These are phyloP conservation scores for Siphonodentalium dalli DNA, from an alignment of 2,888 invertebrate genomes.

Conservation along the genomic window DNA sequence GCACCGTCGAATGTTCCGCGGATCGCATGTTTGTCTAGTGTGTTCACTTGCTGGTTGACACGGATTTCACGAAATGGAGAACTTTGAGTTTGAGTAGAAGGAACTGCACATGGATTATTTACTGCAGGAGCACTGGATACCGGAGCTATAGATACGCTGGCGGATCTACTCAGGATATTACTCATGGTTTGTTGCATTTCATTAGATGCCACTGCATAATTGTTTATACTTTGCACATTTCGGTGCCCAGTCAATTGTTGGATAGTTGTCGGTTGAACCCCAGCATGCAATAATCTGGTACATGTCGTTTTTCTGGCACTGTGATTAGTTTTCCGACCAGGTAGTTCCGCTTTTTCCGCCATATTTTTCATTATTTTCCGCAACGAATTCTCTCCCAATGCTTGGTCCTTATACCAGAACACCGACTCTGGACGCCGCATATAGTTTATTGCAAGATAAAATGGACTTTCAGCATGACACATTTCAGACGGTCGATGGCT, in stretches of 20 bases:
- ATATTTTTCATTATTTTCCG: conserved; percentile 4
- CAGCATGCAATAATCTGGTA: conserved; percentile 4
- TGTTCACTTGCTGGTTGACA: no score
- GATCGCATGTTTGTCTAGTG: no score
- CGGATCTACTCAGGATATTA: conserved; percentile 3
- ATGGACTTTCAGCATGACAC: no score
- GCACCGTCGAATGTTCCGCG: no score
- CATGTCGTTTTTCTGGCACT: conserved; percentile 4
- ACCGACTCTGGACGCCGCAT: background rate
- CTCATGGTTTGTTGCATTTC: conserved; percentile 10
- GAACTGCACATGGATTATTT: no score
- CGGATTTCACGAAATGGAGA: no score
- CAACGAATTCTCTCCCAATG: conserved; percentile 1
- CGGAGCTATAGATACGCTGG: no score
- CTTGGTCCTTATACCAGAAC: background rate
- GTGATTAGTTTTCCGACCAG: conserved; percentile 2
- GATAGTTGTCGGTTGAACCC: background rate
- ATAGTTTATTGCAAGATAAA: background rate
- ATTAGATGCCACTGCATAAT: conserved; percentile 5
- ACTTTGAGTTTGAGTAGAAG: no score
- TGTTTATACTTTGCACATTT: conserved; percentile 6
- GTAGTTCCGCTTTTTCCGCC: background rate
- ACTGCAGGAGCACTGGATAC: no score
- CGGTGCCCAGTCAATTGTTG: conserved; percentile 3
- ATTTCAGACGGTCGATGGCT: background rate